A percentile compares a stretch with the other conserved stretches of the same genome.
These are phyloP conservation scores for Pyrocoelia pectoralis DNA, from an alignment of 2,888 invertebrate species.

Conservation along the genomic window DNA sequence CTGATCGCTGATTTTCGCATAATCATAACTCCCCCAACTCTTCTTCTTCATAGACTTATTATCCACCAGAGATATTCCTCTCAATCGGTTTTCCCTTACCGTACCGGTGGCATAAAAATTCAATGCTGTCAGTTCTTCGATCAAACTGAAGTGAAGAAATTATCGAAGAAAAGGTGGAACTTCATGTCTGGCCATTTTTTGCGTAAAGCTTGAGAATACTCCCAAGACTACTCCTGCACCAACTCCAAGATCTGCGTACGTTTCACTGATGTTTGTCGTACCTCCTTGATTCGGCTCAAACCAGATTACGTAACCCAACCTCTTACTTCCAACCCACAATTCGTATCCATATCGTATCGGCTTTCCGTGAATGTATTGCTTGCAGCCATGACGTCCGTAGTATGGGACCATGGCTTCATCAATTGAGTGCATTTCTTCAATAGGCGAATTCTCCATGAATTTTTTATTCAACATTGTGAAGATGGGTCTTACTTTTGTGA, in stretches of 20 bases:
- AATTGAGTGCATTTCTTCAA: slow-evolving; percentile 29
- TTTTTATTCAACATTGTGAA: slow-evolving; percentile 38
- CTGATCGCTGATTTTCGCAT: neutral
- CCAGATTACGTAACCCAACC: slow-evolving; percentile 25
- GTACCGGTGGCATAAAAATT: neutral
- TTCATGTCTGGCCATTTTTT: neutral
- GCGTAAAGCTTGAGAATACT: neutral
- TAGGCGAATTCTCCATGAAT: neutral
- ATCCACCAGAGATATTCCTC: too few species aligned
- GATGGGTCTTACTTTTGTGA: slow-evolving; percentile 42
- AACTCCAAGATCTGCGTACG: slow-evolving; percentile 7
- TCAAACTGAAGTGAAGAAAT: slow-evolving; percentile 20
- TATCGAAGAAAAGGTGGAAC: slow-evolving; percentile 15
- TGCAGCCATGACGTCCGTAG: slow-evolving; percentile 41
- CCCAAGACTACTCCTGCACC: neutral
- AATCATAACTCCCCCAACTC: slow-evolving; percentile 23
- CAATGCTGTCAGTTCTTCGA: slow-evolving; percentile 19
- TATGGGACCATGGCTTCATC: slow-evolving; percentile 36
- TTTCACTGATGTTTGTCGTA: slow-evolving; percentile 1
- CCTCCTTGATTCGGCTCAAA: slow-evolving; percentile 27
- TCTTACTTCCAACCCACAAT: slow-evolving; percentile 39
- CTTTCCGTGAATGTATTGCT: slow-evolving; percentile 43
- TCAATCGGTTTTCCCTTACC: too few species aligned
- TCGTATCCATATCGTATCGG: slow-evolving; percentile 43
- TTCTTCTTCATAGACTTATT: too few species aligned